Evolutionary conservation across 2,113 vertebrate genomes (phyloP), one percentile per base, ranked within the genome.

Genomic region (Montifringilla adamsi): DNA sequence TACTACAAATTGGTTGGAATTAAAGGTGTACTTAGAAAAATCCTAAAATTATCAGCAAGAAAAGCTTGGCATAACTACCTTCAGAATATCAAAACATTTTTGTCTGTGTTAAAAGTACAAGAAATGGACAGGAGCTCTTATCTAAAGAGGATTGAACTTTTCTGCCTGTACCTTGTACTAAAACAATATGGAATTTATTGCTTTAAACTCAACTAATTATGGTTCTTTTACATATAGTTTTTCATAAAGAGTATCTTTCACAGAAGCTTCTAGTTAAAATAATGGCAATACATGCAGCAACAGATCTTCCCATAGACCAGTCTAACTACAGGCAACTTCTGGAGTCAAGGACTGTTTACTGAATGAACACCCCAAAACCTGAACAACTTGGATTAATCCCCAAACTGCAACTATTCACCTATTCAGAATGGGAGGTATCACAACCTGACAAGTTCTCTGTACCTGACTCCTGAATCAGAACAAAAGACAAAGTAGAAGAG

Each of bases 101-200:
- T 11, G 5, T 35, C 39, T 50, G 20, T 7, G 10, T 50, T n/a
- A 77, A 69, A 89, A 77, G 49, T n/a, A 43, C 13, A 52, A 55
- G 37, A 90, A 83, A 53, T 0, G 23, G 33, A 55, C 4, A 7
- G 15, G 18, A 84, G 15, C 13, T 77, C 15, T 31, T 44, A 39
- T 22, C 16, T 63, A 41, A 73, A 50, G 33, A 41, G 1, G 4
- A 64, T 1, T 46, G 15, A 68, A 24, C 49, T 88, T 75, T 84
- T 46, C 62, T 83, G 27, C 26, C 56, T 47, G 11, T 47, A 78
- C 26, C n/a, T 75, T 28, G 12, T 39, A 67, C 13, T 43, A 76
- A 82, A 77, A 37, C 2, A 0, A 85, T 7, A 74, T 0, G 0
- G 37, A 41, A 79, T 70, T 47, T 39, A 58, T 18, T 44, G 21